Conservation (phyloP, 2,113 vertebrate species). For the cat (Felis catus) region DNA sequence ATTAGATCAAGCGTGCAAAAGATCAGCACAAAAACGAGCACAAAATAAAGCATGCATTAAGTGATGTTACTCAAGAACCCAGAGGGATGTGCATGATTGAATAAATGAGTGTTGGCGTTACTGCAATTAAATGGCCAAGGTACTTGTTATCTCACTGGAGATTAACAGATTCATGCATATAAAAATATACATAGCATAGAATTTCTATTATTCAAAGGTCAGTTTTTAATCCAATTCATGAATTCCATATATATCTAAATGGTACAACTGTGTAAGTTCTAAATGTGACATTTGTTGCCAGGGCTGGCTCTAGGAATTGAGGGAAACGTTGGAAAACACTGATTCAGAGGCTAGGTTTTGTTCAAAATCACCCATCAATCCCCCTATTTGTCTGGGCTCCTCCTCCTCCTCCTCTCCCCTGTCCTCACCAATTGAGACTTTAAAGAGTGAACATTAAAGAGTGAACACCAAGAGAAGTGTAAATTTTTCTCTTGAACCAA, state of each 20-base stretch:
- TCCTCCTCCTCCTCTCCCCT: background rate
- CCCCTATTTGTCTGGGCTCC: background rate
- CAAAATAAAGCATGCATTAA: background rate
- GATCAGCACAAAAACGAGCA: background rate
- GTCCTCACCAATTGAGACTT: background rate
- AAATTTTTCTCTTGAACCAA: background rate
- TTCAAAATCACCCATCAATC: background rate
- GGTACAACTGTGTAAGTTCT: background rate
- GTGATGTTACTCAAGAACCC: background rate
- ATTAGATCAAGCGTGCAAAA: background rate
- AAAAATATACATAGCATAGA: background rate
- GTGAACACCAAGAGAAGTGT: background rate
- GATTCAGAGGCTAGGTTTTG: background rate
- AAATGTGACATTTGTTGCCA: background rate
- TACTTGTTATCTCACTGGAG: background rate
- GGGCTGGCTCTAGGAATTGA: background rate
- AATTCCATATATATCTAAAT: background rate
- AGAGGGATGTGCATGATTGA: background rate
- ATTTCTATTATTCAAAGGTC: conserved; percentile 20
- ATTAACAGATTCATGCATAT: background rate
- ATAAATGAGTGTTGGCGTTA: background rate
- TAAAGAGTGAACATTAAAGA: background rate
- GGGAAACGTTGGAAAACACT: background rate
- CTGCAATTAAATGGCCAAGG: background rate
- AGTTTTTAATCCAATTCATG: background rate